Conservation (phyloP, 2,113 vertebrate genomes). For the Chunga burmeisteri region DNA sequence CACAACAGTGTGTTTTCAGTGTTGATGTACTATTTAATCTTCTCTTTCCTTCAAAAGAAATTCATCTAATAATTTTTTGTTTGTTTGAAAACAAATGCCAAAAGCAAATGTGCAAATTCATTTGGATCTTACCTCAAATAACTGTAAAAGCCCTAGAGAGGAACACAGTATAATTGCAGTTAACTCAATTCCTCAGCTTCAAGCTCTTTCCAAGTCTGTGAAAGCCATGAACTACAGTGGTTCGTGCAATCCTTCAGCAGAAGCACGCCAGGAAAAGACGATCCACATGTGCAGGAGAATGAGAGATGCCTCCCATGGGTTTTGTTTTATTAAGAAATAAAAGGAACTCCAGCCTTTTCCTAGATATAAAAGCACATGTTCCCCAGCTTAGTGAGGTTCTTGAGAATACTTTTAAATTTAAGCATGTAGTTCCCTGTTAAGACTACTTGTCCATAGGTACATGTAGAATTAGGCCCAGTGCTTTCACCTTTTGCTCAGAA, state of each 20-base stretch:
- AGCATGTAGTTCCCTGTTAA: background rate
- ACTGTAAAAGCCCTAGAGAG: background rate
- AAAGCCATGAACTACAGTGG: background rate
- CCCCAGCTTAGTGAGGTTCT: background rate
- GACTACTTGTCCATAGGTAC: background rate
- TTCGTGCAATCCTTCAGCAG: background rate
- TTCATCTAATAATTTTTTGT: background rate
- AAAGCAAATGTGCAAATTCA: background rate
- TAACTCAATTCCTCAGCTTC: background rate
- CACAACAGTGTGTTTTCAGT: background rate
- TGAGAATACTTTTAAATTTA: background rate
- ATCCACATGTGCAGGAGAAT: background rate
- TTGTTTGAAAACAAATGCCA: background rate
- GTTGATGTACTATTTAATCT: background rate
- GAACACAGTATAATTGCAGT: background rate
- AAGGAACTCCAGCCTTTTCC: background rate
- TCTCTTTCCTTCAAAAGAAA: background rate
- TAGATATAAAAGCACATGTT: background rate
- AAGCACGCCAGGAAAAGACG: background rate
- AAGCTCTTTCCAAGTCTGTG: background rate
- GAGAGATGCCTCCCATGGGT: background rate
- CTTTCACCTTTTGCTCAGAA: background rate
- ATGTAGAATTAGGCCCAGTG: background rate
- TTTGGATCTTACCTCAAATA: background rate
- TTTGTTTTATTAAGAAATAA: background rate